Evolutionary conservation across 2,888 invertebrate genomes (phyloP), one percentile per base, ranked within the genome.

Genomic region (Imbricaverruca yamaguchii): DNA sequence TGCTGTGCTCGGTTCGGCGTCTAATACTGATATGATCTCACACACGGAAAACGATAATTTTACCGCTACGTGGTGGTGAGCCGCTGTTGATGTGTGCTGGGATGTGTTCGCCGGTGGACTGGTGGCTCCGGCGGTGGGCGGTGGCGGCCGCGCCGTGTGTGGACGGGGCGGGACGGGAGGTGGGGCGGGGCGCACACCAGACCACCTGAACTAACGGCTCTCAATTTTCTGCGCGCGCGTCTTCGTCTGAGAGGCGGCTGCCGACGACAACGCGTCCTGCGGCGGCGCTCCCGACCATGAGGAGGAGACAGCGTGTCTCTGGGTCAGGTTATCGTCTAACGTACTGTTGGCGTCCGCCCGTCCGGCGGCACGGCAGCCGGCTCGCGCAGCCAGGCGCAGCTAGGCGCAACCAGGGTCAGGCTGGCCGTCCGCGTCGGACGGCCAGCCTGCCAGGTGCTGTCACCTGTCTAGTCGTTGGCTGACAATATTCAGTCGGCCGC

Each of bases 161-260:
- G 67, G 67, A 39, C 39, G 69, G 69, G 69, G 23, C 69, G 69
- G 69, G 25, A 15, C 15, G 69, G 69, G 25, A 39, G 69, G 69
- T 39, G 69, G 69, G 39, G 39, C 67, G 69, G 23, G 4, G 12
- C 69, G 23, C 63, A 39, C 39, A 39, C 39, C 39, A 39, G 39
- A 23, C 69, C 69, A 69, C 69, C 69, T 69, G 69, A 69, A 69
- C 69, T 69, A 69, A 69, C 69, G 69, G 69, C 25, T 69, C 69
- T 69, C 69, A 69, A 69, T 69, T 69, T 15, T 69, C 69, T 12
- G 25, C 69, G 69, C 39, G 39, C 69, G 69, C 69, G 69, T 69
- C 69, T 25, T 69, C 69, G 25, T 69, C 69, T 69, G 69, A 69
- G 69, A 69, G 69, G 39, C 69, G 69, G 23, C 69, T 8, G 15